Conservation (phyloP, 2,888 invertebrate genomes). For the Eupithecia abbreviata region DNA sequence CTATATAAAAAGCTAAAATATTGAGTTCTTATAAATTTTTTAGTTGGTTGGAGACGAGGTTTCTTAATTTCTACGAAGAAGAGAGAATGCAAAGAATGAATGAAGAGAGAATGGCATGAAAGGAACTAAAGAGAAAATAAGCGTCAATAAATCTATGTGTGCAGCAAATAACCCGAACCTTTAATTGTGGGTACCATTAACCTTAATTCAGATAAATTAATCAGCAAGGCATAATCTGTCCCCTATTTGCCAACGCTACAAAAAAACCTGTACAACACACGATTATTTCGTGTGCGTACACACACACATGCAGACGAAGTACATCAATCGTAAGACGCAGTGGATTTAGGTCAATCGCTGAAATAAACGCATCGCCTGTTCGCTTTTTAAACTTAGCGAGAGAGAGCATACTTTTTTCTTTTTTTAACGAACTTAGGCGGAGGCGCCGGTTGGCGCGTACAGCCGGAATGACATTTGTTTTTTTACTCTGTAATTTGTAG, state of each 20-base stretch:
- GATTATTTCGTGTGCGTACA: constrained; percentile 47
- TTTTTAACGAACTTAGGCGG: constrained; percentile 50
- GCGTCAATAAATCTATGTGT: neutral
- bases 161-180: constrained; percentile 22
- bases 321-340: constrained; percentile 58
- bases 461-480: constrained; percentile 38
- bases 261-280: constrained; percentile 53
- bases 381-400: constrained; percentile 43
- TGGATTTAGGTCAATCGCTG: constrained; percentile 79
- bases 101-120: too few species aligned
- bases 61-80: neutral
- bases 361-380: constrained; percentile 69
- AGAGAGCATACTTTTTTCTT: constrained; percentile 58
- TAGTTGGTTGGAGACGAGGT: neutral
- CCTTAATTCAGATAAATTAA: constrained; percentile 36
- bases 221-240: constrained; percentile 29
- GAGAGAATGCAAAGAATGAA: too few species aligned
- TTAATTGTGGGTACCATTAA: constrained; percentile 23
- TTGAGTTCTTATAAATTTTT: neutral
- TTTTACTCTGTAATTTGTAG: constrained; percentile 36
- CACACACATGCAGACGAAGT: constrained; percentile 49
- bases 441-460: constrained; percentile 47
- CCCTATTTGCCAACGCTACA: constrained; percentile 44
- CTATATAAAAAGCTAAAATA: too few species aligned
- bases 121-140: neutral